Base-by-base conservation (phyloP, 2,888 invertebrate genomes). In the Xestia xanthographa region DNA sequence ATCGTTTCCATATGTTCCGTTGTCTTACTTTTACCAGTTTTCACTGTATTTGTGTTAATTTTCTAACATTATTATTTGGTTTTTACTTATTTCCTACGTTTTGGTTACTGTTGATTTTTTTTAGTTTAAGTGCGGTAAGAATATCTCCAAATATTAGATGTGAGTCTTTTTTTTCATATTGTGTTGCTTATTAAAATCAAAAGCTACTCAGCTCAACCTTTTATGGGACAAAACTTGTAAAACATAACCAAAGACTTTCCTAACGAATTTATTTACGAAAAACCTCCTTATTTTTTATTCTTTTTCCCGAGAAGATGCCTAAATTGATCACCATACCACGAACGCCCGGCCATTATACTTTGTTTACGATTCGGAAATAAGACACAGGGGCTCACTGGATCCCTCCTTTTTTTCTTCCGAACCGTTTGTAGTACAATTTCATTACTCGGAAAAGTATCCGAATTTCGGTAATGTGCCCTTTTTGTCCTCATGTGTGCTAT, bases 1-100 rank as follows among this genome's bases (percentile, higher is more conserved):
- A 87, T 90, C 86, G 89, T 91, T 92, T 90, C 90, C 88, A 92
- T 91, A 74, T 88, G 88, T 83, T 83, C 87, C 84, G 88, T 90
- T 91, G 91, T 90, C 89, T 90, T 89, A 84, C 83, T 90, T 86
- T 85, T 84, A 79, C 66, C 72, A 86, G 88, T 89, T 85, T 85
- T 77, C 73, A 56, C 29, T 26, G n/a, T 67, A 53, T 66, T 86
- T 71, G 43, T 78, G 43, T 70, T 75, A 77, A 66, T 48, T 66
- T 77, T 73, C 63, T 41, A 50, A 67, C 60, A 66, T 67, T 0
- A 5, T 5, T 34, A 79, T 83, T 77, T 74, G 60, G 9, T 43
- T 76, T 76, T 53, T 62, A 74, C 8, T 12, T 4, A 29, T 79
- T 80, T 67, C 65, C n/a, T 66, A 71, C 48, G 17, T 60, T 62